Conservation (phyloP, 2,797 vertebrate species). For the Syngnathus acus region DNA sequence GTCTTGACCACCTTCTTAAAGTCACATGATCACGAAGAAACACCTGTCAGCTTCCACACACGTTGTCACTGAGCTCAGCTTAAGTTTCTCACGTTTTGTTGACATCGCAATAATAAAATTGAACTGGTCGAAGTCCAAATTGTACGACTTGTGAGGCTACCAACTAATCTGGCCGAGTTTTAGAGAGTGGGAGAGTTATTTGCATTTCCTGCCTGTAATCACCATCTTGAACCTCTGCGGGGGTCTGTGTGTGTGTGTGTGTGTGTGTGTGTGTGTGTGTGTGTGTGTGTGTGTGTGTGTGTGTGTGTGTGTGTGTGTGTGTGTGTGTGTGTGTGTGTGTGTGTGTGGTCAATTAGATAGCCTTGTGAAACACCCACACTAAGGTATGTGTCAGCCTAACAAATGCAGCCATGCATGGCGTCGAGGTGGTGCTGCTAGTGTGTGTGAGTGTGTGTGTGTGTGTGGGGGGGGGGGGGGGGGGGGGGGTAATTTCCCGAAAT, state of each 20-base stretch:
- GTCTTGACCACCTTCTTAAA: constrained; percentile 34
- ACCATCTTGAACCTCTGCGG: constrained; percentile 26
- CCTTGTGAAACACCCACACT: constrained; percentile 31
- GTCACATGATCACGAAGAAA: constrained; percentile 25
- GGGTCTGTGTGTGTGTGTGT: constrained; percentile 16
- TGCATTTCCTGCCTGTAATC: constrained; percentile 22
- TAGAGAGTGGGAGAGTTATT: constrained; percentile 21
- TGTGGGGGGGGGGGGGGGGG: not conserved
- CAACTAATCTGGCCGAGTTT: constrained; percentile 54
- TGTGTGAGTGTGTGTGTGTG: no score
- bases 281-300: constrained; percentile 12
- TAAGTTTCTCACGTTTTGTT: not conserved
- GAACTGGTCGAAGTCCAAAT: not conserved
- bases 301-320: not conserved
- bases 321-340: not conserved
- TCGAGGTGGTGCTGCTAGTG: not conserved
- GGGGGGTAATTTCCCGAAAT: constrained; percentile 19
- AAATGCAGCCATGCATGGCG: constrained; percentile 17
- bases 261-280: constrained; percentile 7
- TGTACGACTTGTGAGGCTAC: not conserved
- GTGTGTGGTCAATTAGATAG: constrained; percentile 42
- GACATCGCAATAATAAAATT: not conserved
- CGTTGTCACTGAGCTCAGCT: constrained; percentile 4
- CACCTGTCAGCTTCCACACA: not conserved
- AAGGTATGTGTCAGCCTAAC: constrained; percentile 29